phyloP scores from a whole-genome alignment of 2,797 vertebrate genomes.

The Heterohyrax brucei region DNA sequence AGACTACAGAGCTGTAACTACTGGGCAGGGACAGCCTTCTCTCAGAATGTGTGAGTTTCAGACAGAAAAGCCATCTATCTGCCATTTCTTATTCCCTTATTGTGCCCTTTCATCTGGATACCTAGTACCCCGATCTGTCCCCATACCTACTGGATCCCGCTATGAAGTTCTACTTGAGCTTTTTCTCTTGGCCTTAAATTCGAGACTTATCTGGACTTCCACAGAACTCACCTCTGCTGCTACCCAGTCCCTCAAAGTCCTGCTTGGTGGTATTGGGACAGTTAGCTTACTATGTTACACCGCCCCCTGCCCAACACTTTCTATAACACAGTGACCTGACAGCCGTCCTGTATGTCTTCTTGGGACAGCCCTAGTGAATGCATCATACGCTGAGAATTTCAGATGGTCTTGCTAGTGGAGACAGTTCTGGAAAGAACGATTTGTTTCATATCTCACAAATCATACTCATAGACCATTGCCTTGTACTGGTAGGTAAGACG shows the following conservation, averaged over 20 bases:
- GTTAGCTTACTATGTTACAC: background rate
- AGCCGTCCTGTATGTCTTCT: background rate
- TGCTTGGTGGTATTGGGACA: background rate
- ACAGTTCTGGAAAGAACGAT: slow-evolving; percentile 10
- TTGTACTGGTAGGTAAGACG: slow-evolving; percentile 43
- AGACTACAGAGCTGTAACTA: background rate
- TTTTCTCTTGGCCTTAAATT: slow-evolving; percentile 36
- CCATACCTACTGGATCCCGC: background rate
- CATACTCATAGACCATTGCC: slow-evolving; percentile 13
- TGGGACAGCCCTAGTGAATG: background rate
- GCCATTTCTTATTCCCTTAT: slow-evolving; percentile 12
- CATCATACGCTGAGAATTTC: slow-evolving; percentile 45
- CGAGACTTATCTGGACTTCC: slow-evolving; percentile 2
- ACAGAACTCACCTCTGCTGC: background rate
- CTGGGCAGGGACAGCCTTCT: background rate
- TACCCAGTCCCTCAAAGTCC: background rate
- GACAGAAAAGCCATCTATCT: background rate
- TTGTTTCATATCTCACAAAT: slow-evolving; percentile 29
- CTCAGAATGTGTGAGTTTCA: background rate
- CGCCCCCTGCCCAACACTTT: background rate
- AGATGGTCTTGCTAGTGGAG: slow-evolving; percentile 1
- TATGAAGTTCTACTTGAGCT: background rate
- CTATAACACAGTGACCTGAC: background rate
- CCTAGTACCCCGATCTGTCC: background rate
- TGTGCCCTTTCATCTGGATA: background rate